Conservation (phyloP, 2,888 invertebrate species). For the Eretmocerus hayati region DNA sequence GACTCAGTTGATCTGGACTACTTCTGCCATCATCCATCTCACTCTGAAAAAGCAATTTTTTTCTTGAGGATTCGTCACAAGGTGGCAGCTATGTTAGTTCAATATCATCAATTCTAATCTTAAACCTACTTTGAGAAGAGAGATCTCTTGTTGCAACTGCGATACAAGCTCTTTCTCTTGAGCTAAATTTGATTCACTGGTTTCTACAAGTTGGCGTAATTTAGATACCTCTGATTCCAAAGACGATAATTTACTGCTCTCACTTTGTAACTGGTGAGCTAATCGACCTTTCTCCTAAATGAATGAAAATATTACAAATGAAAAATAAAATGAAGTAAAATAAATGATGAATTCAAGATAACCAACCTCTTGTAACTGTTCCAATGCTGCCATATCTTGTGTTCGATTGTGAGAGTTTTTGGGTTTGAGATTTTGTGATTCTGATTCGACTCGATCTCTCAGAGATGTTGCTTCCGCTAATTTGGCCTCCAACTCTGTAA, state of each 20-base stretch:
- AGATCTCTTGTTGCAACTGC: slow-evolving; percentile 26
- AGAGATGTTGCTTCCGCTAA: slow-evolving; percentile 42
- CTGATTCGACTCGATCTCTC: slow-evolving; percentile 36
- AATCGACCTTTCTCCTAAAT: slow-evolving; percentile 51
- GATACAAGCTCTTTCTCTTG: slow-evolving; percentile 26
- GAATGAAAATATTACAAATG: no score
- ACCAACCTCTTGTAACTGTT: slow-evolving; percentile 36
- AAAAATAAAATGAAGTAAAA: no score
- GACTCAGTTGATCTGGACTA: slow-evolving; percentile 36
- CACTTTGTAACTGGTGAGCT: slow-evolving; percentile 47
- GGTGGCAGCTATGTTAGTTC: no score
- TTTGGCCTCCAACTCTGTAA: slow-evolving; percentile 49
- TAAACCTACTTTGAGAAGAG: slow-evolving; percentile 38
- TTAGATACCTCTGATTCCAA: slow-evolving; percentile 33
- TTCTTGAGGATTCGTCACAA: neutral
- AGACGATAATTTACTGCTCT: slow-evolving; percentile 30
- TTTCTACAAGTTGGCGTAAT: slow-evolving; percentile 32
- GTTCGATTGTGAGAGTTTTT: slow-evolving; percentile 25
- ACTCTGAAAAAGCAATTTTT: slow-evolving; percentile 25
- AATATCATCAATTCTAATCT: neutral
- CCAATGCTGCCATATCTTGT: slow-evolving; percentile 27
- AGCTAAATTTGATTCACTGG: slow-evolving; percentile 30
- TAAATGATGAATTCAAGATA: neutral
- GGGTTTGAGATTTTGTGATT: slow-evolving; percentile 36
- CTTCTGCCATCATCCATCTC: slow-evolving; percentile 33